phyloP scores from a whole-genome alignment of 2,888 invertebrate genomes.

The Lepidonotus clava region DNA sequence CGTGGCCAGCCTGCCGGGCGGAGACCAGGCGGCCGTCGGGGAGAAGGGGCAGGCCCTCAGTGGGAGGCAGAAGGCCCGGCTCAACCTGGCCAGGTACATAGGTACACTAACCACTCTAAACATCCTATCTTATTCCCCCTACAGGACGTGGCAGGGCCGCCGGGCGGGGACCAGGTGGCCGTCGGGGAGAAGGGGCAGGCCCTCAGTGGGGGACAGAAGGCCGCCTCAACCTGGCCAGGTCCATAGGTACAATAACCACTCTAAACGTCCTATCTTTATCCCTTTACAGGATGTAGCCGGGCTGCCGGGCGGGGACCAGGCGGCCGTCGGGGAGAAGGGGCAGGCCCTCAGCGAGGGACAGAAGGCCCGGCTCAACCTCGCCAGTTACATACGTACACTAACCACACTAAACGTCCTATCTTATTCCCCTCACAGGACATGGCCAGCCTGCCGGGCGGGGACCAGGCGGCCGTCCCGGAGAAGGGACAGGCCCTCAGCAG shows the following conservation, averaged over 20 bases:
- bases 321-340: conserved; percentile 92
- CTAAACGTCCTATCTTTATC: no score
- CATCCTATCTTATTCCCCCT: no score
- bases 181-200: conserved; percentile 93
- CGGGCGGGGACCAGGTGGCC: conserved; percentile 90
- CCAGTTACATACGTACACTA: no score
- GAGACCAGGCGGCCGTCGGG: conserved; percentile 91
- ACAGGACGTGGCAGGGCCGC: conserved; percentile 87
- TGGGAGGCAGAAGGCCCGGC: conserved; percentile 92
- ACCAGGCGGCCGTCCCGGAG: conserved; percentile 91
- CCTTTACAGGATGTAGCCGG: conserved; percentile 86
- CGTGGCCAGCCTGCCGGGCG: conserved; percentile 88
- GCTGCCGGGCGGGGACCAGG: conserved; percentile 90
- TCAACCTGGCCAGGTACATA: conserved; percentile 84
- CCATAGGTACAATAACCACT: no score
- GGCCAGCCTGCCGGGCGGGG: conserved; percentile 88
- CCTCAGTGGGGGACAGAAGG: conserved; percentile 92
- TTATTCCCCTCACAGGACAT: no score
- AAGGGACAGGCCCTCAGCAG: conserved; percentile 92
- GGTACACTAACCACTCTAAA: no score
- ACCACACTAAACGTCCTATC: no score
- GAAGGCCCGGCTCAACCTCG: conserved; percentile 89
- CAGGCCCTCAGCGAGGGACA: conserved; percentile 92
- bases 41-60: conserved; percentile 92
- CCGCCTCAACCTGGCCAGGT: conserved; percentile 86